These are phyloP conservation scores for Lymantria monacha DNA, from an alignment of 2,888 invertebrate genomes.

Conservation along the genomic window DNA sequence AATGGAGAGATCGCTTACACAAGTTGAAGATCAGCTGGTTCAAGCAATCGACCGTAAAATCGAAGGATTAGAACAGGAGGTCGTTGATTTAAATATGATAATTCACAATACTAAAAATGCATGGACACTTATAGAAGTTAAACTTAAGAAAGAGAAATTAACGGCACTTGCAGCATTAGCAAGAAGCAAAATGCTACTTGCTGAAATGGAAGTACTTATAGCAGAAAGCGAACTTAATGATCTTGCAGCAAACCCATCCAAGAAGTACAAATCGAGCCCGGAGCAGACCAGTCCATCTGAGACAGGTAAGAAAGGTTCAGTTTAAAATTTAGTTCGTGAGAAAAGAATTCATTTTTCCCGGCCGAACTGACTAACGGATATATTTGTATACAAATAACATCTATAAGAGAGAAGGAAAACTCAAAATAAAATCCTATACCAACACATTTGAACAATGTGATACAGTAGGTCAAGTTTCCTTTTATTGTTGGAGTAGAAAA, in stretches of 20 bases:
- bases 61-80: conserved; percentile 1
- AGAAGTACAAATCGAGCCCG: not conserved
- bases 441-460: too few species aligned
- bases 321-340: too few species aligned
- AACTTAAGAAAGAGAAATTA: conserved; percentile 16
- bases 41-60: conserved; percentile 9
- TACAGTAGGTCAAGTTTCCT: too few species aligned
- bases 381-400: too few species aligned
- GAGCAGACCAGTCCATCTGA: not conserved
- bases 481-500: too few species aligned
- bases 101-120: conserved; percentile 1
- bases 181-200: conserved; percentile 6
- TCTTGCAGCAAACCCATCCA: not conserved
- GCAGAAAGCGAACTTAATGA: conserved; percentile 9
- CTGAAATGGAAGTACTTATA: conserved; percentile 16
- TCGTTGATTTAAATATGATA: not conserved
- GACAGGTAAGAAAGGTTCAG: too few species aligned
- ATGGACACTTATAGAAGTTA: conserved; percentile 6
- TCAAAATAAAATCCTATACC: too few species aligned
- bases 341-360: too few species aligned
- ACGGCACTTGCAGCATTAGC: conserved; percentile 14
- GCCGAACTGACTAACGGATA: too few species aligned
- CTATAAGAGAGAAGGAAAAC: too few species aligned
- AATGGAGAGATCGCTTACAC: not conserved
- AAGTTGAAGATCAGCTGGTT: conserved; percentile 3